Base-by-base conservation (phyloP, 2,888 invertebrate genomes). In the Tanytarsus gracilentus region DNA sequence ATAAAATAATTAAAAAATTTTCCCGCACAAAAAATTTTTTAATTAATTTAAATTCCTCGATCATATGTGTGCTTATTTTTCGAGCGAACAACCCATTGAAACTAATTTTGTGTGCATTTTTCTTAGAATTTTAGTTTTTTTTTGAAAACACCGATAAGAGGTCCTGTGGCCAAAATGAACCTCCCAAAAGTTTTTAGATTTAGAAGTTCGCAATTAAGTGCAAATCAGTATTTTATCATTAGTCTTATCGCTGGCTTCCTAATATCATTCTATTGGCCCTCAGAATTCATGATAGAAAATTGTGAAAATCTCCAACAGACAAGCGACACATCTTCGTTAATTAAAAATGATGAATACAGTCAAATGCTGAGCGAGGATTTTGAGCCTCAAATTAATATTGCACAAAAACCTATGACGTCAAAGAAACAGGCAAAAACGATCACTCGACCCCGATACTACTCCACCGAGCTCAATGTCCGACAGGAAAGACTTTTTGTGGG, bases 401-500 rank as follows among this genome's bases (percentile, higher is more conserved):
- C 71, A 53, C 73, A 73, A 61, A 75, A 75, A 67, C 75, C 75
- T 62, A 67, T 75, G 64, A 69, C 70, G 60, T 73, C 74, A 8
- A 75, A 75, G 65, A 75, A 74, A 67, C 69, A 14, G 64, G 77
- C 78, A 9, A 80, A 81, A 68, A 79, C 82, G 65, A 78, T 90
- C 64, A 78, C 86, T 59, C 81, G 97, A 2, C 94, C 96, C 1
- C 79, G 96, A 21, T 98, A 94, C 76, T 95, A 93, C 70, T 92
- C 91, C 51, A 93, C 96, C 0, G 98, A 98, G 72, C 79, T 98
- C 61, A 96, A 94, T 16, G 95, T 97, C 66, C 80, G 88, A 63
- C 90, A 91, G 65, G 90, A 91, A 91, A 65, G 90, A 91, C 71
- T 96, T 11, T 88, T 96, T 68, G 83, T 93, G 29, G 93, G 88